Evolutionary conservation across 2,888 invertebrate species (phyloP).

Genomic region (Ectemnius cavifrons): DNA sequence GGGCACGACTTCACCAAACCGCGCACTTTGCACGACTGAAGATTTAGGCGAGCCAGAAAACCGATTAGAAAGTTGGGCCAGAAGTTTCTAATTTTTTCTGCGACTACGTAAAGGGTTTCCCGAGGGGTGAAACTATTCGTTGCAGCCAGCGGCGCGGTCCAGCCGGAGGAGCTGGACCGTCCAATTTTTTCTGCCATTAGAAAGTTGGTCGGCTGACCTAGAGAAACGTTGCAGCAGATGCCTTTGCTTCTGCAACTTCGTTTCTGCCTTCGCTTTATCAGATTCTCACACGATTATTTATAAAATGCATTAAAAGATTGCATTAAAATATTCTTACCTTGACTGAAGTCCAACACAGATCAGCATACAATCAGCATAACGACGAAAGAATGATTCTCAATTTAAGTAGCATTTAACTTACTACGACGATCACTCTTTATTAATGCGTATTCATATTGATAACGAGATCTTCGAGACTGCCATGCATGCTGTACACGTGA

Average conservation of each 20-base stretch:
- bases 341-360: not conserved
- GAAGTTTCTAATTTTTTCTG: slow-evolving; percentile 57
- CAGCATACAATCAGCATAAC: not conserved
- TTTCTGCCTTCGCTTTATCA: too few relatives aligned
- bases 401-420: too few relatives aligned
- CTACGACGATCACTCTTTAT: too few relatives aligned
- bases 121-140: slow-evolving; percentile 17
- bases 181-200: slow-evolving; percentile 58
- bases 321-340: not conserved
- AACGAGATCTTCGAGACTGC: not conserved
- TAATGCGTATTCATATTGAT: too few relatives aligned
- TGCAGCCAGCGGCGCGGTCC: slow-evolving; percentile 3
- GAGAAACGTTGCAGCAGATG: slow-evolving; percentile 10
- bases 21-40: slow-evolving; percentile 32
- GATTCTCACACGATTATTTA: too few relatives aligned
- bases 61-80: slow-evolving; percentile 57
- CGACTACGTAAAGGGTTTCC: slow-evolving; percentile 8
- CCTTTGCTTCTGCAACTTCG: slow-evolving; percentile 1
- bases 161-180: slow-evolving; percentile 6
- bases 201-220: slow-evolving; percentile 53
- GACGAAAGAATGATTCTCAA: not conserved
- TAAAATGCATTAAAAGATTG: too few relatives aligned
- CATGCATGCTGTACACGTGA: not conserved
- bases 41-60: slow-evolving; percentile 28
- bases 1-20: too few relatives aligned